Base-by-base conservation (phyloP, 2,113 vertebrate species). In the Ia io region DNA sequence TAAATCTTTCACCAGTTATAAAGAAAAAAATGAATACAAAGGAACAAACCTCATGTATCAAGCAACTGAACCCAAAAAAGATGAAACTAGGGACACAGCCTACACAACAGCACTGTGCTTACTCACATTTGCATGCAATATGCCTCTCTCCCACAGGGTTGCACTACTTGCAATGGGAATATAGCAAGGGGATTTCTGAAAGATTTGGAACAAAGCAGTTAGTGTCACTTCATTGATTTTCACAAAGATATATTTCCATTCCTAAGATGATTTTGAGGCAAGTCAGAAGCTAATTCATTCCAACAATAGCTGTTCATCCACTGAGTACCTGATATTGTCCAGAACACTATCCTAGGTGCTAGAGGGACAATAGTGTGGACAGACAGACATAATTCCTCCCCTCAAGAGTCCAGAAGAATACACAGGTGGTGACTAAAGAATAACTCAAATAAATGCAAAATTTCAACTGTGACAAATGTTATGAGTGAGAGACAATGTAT, bases 131-230 rank as follows among this genome's bases (percentile, higher is more conserved):
- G 20, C 6, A 69, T 53, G 95, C 59, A 88, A 94, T 49, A 93
- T 0, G 5, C 95, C 97, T 98, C 98, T 96, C 23, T 98, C 97
- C 98, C 97, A 97, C 65, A 98, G 80, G 49, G 98, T 94, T 6
- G 97, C 97, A 83, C 96, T 95, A 28, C 83, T 99, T 93, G 98
- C 98, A 91, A 97, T 98, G 56, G 98, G 97, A 91, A 98, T 93
- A 40, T 97, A 99, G 84, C 49, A 87, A 76, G 95, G 53, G 6
- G 92, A 94, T 44, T 85, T 76, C 98, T 98, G 94, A 7, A 97
- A 97, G 78, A 8, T 32, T 78, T 63, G 69, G 23, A 93, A 93
- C 59, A 92, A 74, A 6, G 2, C 63, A 14, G n/a, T 82, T 96
- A 88, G 28, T 65, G 30, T 59, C 49, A 89, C 59, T 71, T 78